These are phyloP conservation scores for Aphodius granarius DNA, from an alignment of 2,888 invertebrate species.

Conservation along the genomic window DNA sequence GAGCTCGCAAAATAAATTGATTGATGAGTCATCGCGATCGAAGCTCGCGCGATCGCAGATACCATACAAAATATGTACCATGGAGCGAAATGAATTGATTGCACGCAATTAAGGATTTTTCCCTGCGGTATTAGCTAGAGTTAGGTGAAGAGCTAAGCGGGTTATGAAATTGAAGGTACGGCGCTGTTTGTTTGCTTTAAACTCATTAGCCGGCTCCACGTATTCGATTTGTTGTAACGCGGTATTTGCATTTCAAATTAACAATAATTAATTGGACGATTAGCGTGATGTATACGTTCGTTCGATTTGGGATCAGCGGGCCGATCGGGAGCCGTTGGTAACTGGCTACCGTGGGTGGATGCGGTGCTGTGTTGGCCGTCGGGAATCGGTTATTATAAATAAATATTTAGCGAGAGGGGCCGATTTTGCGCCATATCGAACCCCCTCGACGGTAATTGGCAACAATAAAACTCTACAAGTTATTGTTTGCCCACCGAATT, in stretches of 20 bases:
- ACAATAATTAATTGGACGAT: conserved; percentile 54
- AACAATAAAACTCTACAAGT: conserved; percentile 29
- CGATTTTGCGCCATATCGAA: neutral
- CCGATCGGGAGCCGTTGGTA: neutral
- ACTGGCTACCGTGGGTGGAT: neutral
- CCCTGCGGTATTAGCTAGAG: conserved; percentile 29
- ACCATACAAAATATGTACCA: conserved; percentile 15
- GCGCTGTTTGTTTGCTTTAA: conserved; percentile 48
- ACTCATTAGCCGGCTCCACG: conserved; percentile 50
- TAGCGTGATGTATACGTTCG: conserved; percentile 48
- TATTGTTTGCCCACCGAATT: conserved; percentile 20
- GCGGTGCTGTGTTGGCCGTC: neutral
- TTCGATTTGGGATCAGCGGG: conserved; percentile 1
- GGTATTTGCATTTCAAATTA: conserved; percentile 53
- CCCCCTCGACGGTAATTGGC: conserved; percentile 22
- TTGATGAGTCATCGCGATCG: neutral
- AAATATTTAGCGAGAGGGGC: conserved; percentile 34
- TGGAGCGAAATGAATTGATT: conserved; percentile 39
- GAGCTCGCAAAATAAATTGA: neutral
- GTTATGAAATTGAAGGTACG: conserved; percentile 40
- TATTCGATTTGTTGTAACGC: conserved; percentile 52
- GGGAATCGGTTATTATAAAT: conserved; percentile 34
- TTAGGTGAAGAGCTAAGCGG: conserved; percentile 27
- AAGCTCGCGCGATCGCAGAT: neutral
- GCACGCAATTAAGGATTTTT: conserved; percentile 48